A percentile compares a stretch with the other conserved stretches of the same genome.
Conservation (phyloP, 2,797 vertebrate species). For the Yasuhikotakia modesta region DNA sequence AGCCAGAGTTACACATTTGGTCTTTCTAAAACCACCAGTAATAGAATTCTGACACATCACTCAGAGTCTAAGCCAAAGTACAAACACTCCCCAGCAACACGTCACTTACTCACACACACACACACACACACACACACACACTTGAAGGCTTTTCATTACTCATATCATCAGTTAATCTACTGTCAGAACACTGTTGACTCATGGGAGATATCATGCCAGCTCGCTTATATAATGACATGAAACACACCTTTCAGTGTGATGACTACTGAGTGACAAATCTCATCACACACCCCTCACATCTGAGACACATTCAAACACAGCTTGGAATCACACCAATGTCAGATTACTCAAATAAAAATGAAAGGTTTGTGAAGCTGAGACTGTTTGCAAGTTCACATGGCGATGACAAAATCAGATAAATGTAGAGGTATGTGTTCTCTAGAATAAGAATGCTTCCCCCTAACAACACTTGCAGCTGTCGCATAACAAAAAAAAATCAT, state of each 20-base stretch:
- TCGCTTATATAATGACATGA: conserved; percentile 26
- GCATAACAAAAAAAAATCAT: too few species aligned
- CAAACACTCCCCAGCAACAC: background rate
- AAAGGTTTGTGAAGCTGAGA: too few species aligned
- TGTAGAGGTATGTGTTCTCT: too few species aligned
- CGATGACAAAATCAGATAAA: too few species aligned
- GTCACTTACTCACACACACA: too few species aligned
- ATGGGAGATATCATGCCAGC: background rate
- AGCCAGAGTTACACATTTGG: background rate
- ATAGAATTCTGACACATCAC: background rate
- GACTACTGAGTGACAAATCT: background rate
- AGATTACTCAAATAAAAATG: too few species aligned
- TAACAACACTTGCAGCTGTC: too few species aligned
- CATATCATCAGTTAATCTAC: conserved; percentile 19
- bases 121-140: background rate
- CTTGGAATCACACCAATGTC: background rate
- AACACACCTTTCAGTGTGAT: conserved; percentile 7
- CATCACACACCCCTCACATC: background rate
- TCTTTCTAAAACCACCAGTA: background rate
- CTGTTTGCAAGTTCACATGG: too few species aligned
- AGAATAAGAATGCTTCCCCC: too few species aligned
- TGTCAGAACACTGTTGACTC: conserved; percentile 6
- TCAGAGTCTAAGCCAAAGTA: background rate
- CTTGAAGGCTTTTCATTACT: background rate
- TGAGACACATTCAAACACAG: background rate